Percentiles rank a stretch among this genome's conserved stretches.
These are phyloP conservation scores for Cyclargus thomasi DNA, from an alignment of 1,140 invertebrate species.

Conservation along the genomic window DNA sequence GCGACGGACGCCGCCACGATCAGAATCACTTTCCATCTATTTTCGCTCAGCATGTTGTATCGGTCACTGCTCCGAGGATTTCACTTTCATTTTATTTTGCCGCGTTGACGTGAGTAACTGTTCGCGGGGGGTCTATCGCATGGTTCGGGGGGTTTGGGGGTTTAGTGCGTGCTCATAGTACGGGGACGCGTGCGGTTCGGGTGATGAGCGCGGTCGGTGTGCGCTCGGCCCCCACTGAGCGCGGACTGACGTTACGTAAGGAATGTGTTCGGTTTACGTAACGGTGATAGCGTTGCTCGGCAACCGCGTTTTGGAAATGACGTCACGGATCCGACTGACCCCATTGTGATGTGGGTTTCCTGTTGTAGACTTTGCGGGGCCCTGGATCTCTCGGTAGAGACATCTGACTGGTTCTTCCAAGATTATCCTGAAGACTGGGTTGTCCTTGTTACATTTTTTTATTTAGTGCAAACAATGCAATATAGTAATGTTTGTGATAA, in stretches of 20 bases:
- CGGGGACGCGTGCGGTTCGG: constrained; percentile 28
- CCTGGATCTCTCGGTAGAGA: neutral
- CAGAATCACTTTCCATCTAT: constrained; percentile 68
- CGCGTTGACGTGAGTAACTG: constrained; percentile 20
- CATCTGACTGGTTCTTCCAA: neutral
- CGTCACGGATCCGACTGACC: constrained; percentile 22
- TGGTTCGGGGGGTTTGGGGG: constrained; percentile 7
- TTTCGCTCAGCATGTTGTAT: constrained; percentile 65
- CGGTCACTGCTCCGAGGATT: constrained; percentile 58
- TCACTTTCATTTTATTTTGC: constrained; percentile 62
- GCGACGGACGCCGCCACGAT: constrained; percentile 50
- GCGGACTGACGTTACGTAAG: constrained; percentile 50
- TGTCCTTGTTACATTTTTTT: no score
- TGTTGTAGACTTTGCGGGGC: neutral
- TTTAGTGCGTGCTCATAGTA: constrained; percentile 22
- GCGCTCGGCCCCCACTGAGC: constrained; percentile 32
- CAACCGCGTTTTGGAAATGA: constrained; percentile 36
- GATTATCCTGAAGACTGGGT: no score
- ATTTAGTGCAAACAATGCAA: no score
- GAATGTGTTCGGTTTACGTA: constrained; percentile 49
- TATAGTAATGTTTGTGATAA: no score
- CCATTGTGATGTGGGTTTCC: constrained; percentile 6
- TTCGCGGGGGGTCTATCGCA: constrained; percentile 24
- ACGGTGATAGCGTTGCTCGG: constrained; percentile 40
- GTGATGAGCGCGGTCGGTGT: constrained; percentile 39